Base-by-base conservation (phyloP, 1,140 invertebrate species). In the Panulirus ornatus region DNA sequence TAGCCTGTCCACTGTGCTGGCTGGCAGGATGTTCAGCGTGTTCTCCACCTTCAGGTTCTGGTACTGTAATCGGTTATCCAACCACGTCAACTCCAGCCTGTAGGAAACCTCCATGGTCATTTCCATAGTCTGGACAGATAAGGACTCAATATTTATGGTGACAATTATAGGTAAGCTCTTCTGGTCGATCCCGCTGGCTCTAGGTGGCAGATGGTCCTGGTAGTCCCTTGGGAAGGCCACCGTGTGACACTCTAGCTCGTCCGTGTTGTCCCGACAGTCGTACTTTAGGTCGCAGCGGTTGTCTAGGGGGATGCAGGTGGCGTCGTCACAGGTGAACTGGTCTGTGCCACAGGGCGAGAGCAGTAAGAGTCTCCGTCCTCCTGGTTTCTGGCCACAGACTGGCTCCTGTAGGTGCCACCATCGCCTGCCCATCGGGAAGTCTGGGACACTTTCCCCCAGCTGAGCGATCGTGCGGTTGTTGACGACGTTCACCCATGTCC, bases 201-300 rank as follows among this genome's bases (percentile, higher is more conserved):
- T 58, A 5, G 91, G 91, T 9, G 91, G 91, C 2, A 91, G 82
- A 27, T 91, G 85, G 27, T 71, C 89, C 54, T 85, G 66, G 58
- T 91, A 91, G 30, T 75, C 91, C 3, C 47, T 16, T 16, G 89
- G 89, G 40, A 85, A 66, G 47, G 63, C 38, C 44, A 91, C 75
- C 30, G 75, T 36, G 38, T 83, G 34, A 93, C 96, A 96, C 93
- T 95, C 94, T 44, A 93, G 93, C 94, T 97, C 97, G 94, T 97
- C 97, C 58, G 96, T 96, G 84, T 95, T 94, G 93, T 97, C 96
- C 27, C 92, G 92, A 93, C 97, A 97, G 92, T 97, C 96, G 47
- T 93, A 93, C 22, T 94, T 93, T 86, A 95, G 95, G 93, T 97
- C 95, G 93, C 97, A 97, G 51, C 93, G 92, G 6, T 91, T 91